phyloP scores from a whole-genome alignment of 2,113 vertebrate genomes.

The Dipodomys ordii region DNA sequence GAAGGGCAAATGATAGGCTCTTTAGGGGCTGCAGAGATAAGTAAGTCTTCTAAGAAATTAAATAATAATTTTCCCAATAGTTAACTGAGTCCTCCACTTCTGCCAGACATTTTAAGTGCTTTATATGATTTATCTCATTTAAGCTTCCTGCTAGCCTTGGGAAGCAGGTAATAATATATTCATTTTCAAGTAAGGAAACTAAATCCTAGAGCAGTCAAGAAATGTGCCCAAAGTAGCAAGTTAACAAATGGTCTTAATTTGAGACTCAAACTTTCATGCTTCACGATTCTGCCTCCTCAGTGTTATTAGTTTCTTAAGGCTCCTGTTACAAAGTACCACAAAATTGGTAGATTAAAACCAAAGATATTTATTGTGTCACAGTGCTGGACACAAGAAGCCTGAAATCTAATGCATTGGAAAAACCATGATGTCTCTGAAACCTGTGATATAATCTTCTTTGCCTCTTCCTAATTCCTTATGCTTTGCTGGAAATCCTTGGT shows the following conservation, averaged over 20 bases:
- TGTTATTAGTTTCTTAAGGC: background rate
- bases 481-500: background rate
- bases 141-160: background rate
- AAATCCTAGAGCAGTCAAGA: conserved; percentile 38
- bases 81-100: background rate
- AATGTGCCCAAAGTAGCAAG: background rate
- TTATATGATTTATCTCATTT: conserved; percentile 5
- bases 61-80: conserved; percentile 13
- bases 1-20: background rate
- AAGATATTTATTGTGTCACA: background rate
- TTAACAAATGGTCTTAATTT: background rate
- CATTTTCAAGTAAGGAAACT: background rate
- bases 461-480: background rate
- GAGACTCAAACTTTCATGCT: background rate
- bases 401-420: background rate
- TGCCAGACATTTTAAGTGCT: background rate
- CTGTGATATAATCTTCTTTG: background rate
- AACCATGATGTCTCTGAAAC: background rate
- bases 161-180: background rate
- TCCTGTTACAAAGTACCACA: background rate
- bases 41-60: conserved; percentile 11
- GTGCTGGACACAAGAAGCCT: background rate
- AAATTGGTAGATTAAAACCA: background rate
- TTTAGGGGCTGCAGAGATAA: background rate
- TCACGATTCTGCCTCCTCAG: background rate